Evolutionary conservation across 2,888 invertebrate species (phyloP).

Genomic region (Drosophila nigricruria): DNA sequence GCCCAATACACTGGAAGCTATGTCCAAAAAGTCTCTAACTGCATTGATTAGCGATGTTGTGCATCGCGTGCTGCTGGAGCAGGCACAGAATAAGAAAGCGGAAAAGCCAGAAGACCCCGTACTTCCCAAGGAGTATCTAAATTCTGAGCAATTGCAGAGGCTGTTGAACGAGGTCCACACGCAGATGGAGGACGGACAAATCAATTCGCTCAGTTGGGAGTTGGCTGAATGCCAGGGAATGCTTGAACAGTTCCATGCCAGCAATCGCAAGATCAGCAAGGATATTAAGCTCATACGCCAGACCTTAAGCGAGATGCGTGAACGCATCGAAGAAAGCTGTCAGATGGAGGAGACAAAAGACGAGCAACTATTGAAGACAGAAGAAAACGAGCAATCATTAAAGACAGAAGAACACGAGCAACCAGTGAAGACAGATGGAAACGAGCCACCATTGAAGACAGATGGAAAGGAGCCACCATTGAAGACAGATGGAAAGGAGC

Average conservation of each 20-base stretch:
- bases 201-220: background rate
- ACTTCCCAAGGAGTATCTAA: background rate
- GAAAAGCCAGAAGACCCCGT: background rate
- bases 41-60: background rate
- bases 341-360: fast-evolving
- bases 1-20: background rate
- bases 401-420: too few relatives aligned
- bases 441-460: too few relatives aligned
- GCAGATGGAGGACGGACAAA: background rate
- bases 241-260: background rate
- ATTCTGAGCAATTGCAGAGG: background rate
- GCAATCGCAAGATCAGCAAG: background rate
- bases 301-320: background rate
- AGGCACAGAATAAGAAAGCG: background rate
- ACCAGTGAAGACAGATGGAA: too few relatives aligned
- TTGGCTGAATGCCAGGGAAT: slow-evolving; percentile 8
- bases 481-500: fast-evolving
- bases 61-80: background rate
- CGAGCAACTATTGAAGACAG: too few relatives aligned
- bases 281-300: background rate
- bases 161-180: background rate
- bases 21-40: background rate
- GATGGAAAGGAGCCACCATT: background rate
- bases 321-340: background rate
- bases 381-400: too few relatives aligned